Conservation (phyloP, 2,888 invertebrate genomes). For the Lochmaea capreae region DNA sequence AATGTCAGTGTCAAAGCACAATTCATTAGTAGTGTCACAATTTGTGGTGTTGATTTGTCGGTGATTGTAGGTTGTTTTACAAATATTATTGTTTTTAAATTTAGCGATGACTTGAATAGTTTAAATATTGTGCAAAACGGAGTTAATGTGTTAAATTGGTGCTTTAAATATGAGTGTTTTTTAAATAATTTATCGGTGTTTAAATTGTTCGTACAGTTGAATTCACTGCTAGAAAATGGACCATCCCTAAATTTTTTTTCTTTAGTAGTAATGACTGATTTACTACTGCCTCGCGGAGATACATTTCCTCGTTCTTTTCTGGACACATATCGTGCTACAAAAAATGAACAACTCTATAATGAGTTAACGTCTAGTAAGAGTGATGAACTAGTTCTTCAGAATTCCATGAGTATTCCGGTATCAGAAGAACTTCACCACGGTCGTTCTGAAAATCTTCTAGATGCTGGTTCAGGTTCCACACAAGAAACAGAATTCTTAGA, state of each 20-base stretch:
- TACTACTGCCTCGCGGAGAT: constrained; percentile 64
- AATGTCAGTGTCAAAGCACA: constrained; percentile 24
- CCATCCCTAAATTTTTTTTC: constrained; percentile 18
- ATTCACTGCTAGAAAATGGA: constrained; percentile 20
- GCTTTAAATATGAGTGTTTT: constrained; percentile 5
- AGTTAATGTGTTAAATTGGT: constrained; percentile 1
- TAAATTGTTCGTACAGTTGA: background rate
- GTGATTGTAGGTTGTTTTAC: background rate
- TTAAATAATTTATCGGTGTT: background rate
- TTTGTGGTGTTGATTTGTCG: background rate
- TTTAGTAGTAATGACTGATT: constrained; percentile 60
- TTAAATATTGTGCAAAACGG: constrained; percentile 8
- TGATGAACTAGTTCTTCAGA: constrained; percentile 68
- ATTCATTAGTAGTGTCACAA: constrained; percentile 7
- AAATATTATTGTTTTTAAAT: constrained; percentile 29
- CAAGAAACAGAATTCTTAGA: constrained; percentile 59
- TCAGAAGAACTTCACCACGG: constrained; percentile 66
- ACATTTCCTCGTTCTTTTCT: constrained; percentile 65
- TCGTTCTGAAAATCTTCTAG: constrained; percentile 64
- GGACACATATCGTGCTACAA: constrained; percentile 63
- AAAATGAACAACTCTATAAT: constrained; percentile 61
- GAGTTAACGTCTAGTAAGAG: constrained; percentile 68
- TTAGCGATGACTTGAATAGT: constrained; percentile 24
- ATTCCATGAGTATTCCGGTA: constrained; percentile 62
- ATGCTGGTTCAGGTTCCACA: constrained; percentile 57